Conservation (phyloP, 2,113 vertebrate species). For the Vireo altiloquus region DNA sequence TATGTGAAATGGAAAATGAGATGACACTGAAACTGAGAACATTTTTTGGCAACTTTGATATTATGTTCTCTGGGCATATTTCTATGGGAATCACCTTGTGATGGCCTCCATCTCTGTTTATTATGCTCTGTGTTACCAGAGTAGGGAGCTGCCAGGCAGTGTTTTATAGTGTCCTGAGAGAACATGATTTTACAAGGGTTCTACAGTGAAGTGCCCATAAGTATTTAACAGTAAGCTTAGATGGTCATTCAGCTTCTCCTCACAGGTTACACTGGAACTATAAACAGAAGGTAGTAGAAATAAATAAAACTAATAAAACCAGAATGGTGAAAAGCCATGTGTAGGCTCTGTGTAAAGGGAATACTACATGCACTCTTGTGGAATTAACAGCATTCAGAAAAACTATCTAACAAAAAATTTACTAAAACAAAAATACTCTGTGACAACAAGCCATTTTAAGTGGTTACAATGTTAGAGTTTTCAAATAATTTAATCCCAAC, state of each 20-base stretch:
- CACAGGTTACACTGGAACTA: neutral
- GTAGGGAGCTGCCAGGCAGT: neutral
- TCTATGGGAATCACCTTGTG: neutral
- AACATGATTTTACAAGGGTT: neutral
- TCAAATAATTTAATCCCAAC: neutral
- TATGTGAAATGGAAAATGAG: neutral
- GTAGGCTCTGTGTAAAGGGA: neutral
- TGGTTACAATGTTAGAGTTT: neutral
- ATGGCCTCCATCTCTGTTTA: neutral
- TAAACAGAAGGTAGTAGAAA: constrained; percentile 38
- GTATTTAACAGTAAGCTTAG: constrained; percentile 23
- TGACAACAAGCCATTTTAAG: neutral
- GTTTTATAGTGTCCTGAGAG: neutral
- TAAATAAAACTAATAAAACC: constrained; percentile 46
- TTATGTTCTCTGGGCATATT: neutral
- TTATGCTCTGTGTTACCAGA: neutral
- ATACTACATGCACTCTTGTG: neutral
- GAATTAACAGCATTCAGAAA: neutral
- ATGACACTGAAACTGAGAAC: neutral
- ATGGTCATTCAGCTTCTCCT: neutral
- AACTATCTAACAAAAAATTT: neutral
- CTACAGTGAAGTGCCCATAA: neutral
- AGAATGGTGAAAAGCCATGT: neutral
- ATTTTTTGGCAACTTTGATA: neutral
- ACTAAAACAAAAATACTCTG: neutral